These are phyloP conservation scores for Omphaloscelis lunosa DNA, from an alignment of 2,888 invertebrate genomes.

Conservation along the genomic window DNA sequence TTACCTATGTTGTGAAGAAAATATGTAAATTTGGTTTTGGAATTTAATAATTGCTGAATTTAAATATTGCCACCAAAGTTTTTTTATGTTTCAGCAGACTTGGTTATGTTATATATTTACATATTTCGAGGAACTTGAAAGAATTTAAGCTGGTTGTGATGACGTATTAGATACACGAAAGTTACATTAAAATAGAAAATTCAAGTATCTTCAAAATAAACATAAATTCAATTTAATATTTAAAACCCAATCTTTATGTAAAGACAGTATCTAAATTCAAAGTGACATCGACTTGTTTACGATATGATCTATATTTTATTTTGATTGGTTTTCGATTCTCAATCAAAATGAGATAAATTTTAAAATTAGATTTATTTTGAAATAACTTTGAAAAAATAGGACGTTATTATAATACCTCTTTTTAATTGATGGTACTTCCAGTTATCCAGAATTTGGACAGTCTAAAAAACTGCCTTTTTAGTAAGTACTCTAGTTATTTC, in stretches of 20 bases:
- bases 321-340: constrained; percentile 5
- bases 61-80: no score
- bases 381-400: neutral
- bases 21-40: neutral
- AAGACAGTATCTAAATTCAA: constrained; percentile 40
- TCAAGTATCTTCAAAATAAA: constrained; percentile 2
- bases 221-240: constrained; percentile 16
- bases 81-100: neutral
- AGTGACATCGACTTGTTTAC: constrained; percentile 9
- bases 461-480: neutral
- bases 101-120: neutral
- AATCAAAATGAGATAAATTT: neutral
- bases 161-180: neutral
- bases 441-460: neutral
- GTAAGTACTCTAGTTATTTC: neutral
- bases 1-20: neutral
- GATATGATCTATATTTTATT: neutral
- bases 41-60: no score
- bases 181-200: constrained; percentile 1
- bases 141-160: neutral
- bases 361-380: neutral
- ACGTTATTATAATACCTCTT: neutral
- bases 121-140: neutral
- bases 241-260: constrained; percentile 26
- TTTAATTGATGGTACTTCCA: neutral